Percentiles rank a stretch among this genome's conserved stretches.
These are phyloP conservation scores for Drosophila austrosaltans DNA, from an alignment of 2,888 invertebrate genomes.

Conservation along the genomic window DNA sequence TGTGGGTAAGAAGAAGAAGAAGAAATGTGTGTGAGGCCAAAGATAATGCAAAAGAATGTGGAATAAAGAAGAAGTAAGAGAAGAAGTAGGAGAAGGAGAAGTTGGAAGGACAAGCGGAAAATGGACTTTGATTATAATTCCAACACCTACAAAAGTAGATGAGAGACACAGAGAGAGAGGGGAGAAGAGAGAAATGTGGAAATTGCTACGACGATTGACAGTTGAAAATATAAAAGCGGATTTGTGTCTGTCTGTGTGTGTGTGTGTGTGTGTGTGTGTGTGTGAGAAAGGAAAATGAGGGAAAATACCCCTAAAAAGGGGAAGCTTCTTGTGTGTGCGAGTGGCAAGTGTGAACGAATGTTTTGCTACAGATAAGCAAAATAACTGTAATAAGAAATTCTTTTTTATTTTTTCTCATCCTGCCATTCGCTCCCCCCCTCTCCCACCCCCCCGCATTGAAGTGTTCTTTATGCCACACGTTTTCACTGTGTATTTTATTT, in stretches of 20 bases:
- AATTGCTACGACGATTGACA: slow-evolving; percentile 77
- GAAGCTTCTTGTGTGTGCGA: slow-evolving; percentile 22
- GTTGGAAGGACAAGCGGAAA: background rate
- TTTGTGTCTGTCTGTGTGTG: slow-evolving; percentile 66
- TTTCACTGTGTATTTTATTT: slow-evolving; percentile 66
- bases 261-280: slow-evolving; percentile 10
- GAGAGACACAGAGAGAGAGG: background rate
- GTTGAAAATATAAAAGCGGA: slow-evolving; percentile 81
- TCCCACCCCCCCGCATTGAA: slow-evolving; percentile 19
- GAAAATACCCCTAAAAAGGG: slow-evolving; percentile 7
- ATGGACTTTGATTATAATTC: slow-evolving; percentile 75
- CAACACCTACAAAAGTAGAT: slow-evolving; percentile 64
- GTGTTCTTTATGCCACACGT: slow-evolving; percentile 77
- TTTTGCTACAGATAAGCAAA: slow-evolving; percentile 79
- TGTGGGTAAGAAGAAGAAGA: slow-evolving; percentile 44
- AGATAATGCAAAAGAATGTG: slow-evolving; percentile 47
- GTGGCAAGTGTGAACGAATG: slow-evolving; percentile 76
- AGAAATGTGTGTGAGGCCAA: slow-evolving; percentile 20
- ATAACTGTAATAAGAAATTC: slow-evolving; percentile 78
- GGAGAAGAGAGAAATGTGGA: slow-evolving; percentile 18
- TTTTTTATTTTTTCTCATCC: slow-evolving; percentile 66
- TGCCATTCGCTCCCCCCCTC: background rate
- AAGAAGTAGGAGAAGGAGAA: background rate
- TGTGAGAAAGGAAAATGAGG: slow-evolving; percentile 9
- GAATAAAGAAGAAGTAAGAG: background rate